Percentiles rank a stretch among this genome's conserved stretches.
These are phyloP conservation scores for Masnerella sp. DNA, from an alignment of 2,888 invertebrate genomes.

Conservation along the genomic window DNA sequence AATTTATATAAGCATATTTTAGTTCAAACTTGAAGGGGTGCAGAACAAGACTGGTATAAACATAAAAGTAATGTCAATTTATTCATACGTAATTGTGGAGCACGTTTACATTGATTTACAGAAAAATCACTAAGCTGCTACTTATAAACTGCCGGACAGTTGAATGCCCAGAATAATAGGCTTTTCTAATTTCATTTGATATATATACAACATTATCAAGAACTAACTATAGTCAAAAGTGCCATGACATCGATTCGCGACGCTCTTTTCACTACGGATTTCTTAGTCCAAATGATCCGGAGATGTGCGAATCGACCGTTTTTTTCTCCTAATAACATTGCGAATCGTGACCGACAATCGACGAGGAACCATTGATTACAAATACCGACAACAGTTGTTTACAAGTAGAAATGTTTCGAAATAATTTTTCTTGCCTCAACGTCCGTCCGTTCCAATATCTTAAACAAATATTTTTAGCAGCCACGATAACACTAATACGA, in stretches of 20 bases:
- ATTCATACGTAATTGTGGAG: slow-evolving; percentile 71
- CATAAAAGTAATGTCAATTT: slow-evolving; percentile 73
- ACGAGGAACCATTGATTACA: slow-evolving; percentile 43
- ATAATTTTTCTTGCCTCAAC: slow-evolving; percentile 18
- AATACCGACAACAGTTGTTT: slow-evolving; percentile 22
- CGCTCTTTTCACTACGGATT: not conserved
- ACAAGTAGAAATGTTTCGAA: slow-evolving; percentile 28
- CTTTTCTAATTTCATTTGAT: slow-evolving; percentile 62
- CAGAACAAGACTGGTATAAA: too few species aligned
- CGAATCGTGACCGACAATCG: slow-evolving; percentile 41
- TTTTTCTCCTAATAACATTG: slow-evolving; percentile 28
- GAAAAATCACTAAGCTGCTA: slow-evolving; percentile 73
- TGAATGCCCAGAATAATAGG: slow-evolving; percentile 69
- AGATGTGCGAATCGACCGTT: slow-evolving; percentile 22
- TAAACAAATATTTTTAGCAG: slow-evolving; percentile 54
- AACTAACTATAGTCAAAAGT: slow-evolving; percentile 66
- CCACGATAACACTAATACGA: slow-evolving; percentile 54
- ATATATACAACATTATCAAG: slow-evolving; percentile 74
- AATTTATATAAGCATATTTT: too few species aligned
- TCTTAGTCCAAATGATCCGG: not conserved
- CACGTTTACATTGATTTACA: slow-evolving; percentile 76
- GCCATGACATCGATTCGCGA: slow-evolving; percentile 56
- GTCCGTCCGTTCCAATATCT: slow-evolving; percentile 32
- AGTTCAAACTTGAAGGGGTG: too few species aligned
- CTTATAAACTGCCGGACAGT: slow-evolving; percentile 68